phyloP scores from a whole-genome alignment of 2,888 invertebrate genomes.

The Tachina grossa region DNA sequence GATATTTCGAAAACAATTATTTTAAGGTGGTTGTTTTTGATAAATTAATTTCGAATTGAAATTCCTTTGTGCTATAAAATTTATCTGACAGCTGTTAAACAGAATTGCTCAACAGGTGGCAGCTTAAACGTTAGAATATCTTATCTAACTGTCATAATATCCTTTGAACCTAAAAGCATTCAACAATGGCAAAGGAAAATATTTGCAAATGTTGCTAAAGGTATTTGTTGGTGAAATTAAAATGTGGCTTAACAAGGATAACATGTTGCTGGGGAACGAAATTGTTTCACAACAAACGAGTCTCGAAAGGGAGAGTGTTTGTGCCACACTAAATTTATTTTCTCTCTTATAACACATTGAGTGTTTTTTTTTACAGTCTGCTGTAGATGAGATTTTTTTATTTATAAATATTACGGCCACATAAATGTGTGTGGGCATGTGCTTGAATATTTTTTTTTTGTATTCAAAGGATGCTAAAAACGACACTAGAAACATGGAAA shows the following conservation, averaged over 20 bases:
- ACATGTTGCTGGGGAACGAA: background rate
- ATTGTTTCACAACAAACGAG: conserved; percentile 4
- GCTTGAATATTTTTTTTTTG: background rate
- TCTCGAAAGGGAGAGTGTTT: conserved; percentile 10
- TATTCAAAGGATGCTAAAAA: conserved; percentile 53
- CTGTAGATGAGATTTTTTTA: background rate
- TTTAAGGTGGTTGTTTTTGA: too few species aligned
- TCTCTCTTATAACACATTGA: conserved; percentile 5
- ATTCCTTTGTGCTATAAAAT: background rate
- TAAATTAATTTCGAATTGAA: background rate
- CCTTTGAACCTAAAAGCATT: conserved; percentile 4
- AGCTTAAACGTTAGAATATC: conserved; percentile 3
- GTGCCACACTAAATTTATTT: background rate
- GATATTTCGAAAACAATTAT: background rate
- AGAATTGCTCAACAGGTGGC: too few species aligned
- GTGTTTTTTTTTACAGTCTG: background rate
- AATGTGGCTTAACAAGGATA: conserved; percentile 22
- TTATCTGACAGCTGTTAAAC: too few species aligned
- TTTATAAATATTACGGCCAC: background rate
- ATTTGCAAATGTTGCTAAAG: background rate
- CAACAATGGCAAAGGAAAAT: conserved; percentile 22
- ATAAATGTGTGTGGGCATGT: background rate
- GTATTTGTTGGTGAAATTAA: background rate
- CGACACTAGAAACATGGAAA: conserved; percentile 45
- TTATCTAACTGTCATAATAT: conserved; percentile 61